Conservation (phyloP, 2,888 invertebrate species). For the Macroteleia sp. region DNA sequence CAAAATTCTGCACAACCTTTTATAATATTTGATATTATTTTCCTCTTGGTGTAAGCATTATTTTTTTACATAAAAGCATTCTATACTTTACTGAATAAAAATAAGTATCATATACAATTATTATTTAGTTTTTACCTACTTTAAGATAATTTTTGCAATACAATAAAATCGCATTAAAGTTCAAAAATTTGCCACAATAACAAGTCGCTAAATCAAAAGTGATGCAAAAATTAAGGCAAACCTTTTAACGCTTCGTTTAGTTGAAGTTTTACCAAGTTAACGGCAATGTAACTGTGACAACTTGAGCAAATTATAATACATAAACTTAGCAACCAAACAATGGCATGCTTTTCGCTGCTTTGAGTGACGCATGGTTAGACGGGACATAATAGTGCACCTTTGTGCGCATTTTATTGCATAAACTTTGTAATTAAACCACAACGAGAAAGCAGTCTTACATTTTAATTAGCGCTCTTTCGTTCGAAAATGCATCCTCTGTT, state of each 20-base stretch:
- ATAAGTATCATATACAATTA: no score
- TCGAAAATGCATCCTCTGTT: slow-evolving; percentile 3
- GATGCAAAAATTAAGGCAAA: slow-evolving; percentile 21
- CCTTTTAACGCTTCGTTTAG: slow-evolving; percentile 17
- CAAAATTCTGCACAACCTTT: no score
- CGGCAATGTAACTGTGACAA: slow-evolving; percentile 50
- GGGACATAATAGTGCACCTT: slow-evolving; percentile 39
- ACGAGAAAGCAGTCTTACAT: slow-evolving; percentile 36
- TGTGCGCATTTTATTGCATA: slow-evolving; percentile 53
- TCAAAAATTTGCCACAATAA: no score
- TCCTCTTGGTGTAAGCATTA: no score
- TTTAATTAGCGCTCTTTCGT: slow-evolving; percentile 47
- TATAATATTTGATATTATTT: no score
- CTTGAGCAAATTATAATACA: slow-evolving; percentile 50
- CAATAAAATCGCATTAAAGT: no score
- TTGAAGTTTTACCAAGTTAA: slow-evolving; percentile 34
- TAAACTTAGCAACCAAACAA: slow-evolving; percentile 52
- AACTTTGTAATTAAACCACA: slow-evolving; percentile 53
- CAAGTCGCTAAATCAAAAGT: no score
- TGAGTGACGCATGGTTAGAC: slow-evolving; percentile 54
- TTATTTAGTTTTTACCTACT: no score
- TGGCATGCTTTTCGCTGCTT: slow-evolving; percentile 42
- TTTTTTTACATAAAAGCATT: no score
- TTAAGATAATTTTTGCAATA: no score
- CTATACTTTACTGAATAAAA: no score